Evolutionary conservation across 2,113 vertebrate species (phyloP).

Genomic region (Petrocephalus microphthalmus): DNA sequence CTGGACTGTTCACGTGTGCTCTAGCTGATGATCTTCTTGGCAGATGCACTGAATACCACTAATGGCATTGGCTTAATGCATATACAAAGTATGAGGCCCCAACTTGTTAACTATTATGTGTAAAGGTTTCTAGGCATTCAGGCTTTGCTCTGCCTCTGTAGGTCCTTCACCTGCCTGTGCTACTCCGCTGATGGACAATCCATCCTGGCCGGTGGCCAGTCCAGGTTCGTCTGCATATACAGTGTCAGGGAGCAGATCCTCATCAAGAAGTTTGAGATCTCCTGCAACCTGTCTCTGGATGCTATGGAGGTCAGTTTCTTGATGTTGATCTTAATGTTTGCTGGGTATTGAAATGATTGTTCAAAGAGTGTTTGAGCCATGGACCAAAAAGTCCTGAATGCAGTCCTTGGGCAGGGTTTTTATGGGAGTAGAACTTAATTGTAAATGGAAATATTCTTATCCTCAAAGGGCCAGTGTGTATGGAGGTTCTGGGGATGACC

Average conservation of each 20-base stretch:
- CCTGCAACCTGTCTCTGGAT: conserved; percentile 89
- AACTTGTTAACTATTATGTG: not conserved
- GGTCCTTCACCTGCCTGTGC: conserved; percentile 85
- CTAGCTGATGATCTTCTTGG: not conserved
- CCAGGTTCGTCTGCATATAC: conserved; percentile 93
- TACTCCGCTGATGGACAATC: conserved; percentile 89
- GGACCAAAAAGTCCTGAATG: not conserved
- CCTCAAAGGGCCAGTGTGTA: not conserved
- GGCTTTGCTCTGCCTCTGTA: conserved; percentile 35
- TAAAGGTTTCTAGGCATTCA: not conserved
- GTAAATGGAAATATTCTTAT: not conserved
- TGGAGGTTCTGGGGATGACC: not conserved
- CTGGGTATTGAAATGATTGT: not conserved
- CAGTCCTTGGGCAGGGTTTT: not conserved
- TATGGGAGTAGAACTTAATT: not conserved
- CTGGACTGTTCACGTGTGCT: not conserved
- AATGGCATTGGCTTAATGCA: not conserved
- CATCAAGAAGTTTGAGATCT: conserved; percentile 93
- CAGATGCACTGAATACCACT: not conserved
- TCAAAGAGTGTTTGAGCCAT: not conserved
- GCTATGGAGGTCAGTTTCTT: conserved; percentile 81
- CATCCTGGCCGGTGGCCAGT: conserved; percentile 82
- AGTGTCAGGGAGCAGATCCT: conserved; percentile 84
- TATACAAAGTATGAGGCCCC: not conserved
- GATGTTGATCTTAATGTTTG: not conserved